Evolutionary conservation across 2,888 invertebrate genomes (phyloP), one percentile per base, ranked within the genome.

Genomic region (Syrphus vitripennis): DNA sequence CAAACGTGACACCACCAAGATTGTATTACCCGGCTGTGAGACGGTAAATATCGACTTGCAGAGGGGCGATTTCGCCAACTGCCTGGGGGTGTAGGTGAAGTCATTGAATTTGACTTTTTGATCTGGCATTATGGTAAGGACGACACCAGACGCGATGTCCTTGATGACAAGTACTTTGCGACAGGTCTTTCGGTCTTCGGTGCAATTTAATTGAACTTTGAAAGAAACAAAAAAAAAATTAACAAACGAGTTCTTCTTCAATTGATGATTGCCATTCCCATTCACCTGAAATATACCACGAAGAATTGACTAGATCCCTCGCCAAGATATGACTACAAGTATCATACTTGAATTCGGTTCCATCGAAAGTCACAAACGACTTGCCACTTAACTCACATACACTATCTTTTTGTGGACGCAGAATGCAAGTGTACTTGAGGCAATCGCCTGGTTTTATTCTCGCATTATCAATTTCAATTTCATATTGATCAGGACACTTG

Each of bases 291-390:
- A 97, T 93, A 61, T 94, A 94, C 97, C 97, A 97, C 42, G 94
- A 93, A 57, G 95, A 94, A 82, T 94, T 92, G 10, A 94, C 92
- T 88, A 95, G 93, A 91, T 97, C 96, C 77, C 96, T 93, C 0
- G 95, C 96, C 48, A 97, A 92, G 55, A 96, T 94, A 91, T 97
- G 97, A 93, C 95, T 95, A 91, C 97, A 97, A 16, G 96, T 94
- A 88, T 97, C 96, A 89, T 96, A 96, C 88, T 96, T 96, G 90
- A 95, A 97, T 89, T 96, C 95, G 0, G 94, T 93, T 16, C 95
- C 95, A 90, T 97, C 97, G 89, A 97, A 97, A 0, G 97, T 97
- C 87, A 94, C 95, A 90, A 97, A 95, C 0, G 95, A 95, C 71
- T 95, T 94, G 0, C 96, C 96, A 1, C 95, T 95, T n/a, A 97